Evolutionary conservation across 2,888 invertebrate genomes (phyloP), one percentile per base, ranked within the genome.

Genomic region (Hypolimnas misippus): DNA sequence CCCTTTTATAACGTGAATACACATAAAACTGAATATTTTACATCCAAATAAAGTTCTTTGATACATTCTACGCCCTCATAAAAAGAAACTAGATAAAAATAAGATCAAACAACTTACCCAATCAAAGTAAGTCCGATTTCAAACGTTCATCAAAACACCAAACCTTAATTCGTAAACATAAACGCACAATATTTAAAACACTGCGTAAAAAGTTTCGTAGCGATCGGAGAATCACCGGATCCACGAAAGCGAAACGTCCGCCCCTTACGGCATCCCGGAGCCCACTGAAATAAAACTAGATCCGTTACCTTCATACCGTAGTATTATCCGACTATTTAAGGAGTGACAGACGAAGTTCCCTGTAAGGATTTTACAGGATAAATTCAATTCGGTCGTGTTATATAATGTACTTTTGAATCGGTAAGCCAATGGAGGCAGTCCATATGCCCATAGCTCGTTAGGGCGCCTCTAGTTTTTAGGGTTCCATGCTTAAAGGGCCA

Each of bases 201-300:
- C 50, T 58, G 51, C 69, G 63, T 46, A 68, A 69, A 76, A 75
- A 72, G 72, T 76, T 74, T 69, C 52, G 14, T 49, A 74, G 71
- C 79, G 79, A 76, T 74, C 82, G 80, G 74, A 70, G 42, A 71
- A 68, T 57, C 72, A 63, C 54, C 68, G 69, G 58, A 71, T 71
- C 72, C 57, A 53, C 42, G 53, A 69, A 70, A 68, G 65, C 73
- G 70, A 76, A 67, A 75, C 84, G 76, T 72, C 77, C 80, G 49
- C 69, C 77, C 79, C 76, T 64, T 12, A 33, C 73, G 70, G 68
- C 65, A 69, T 56, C 65, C 67, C 65, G 74, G 74, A 72, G 79
- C 86, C 82, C 81, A 88, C 89, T 88, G 85, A 78, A 75, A 73
- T 76, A 77, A 78, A 76, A 77, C 73, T 75, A 73, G 73, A 74